Conservation (phyloP, 2,113 vertebrate genomes). For the Hippocampus zosterae region DNA sequence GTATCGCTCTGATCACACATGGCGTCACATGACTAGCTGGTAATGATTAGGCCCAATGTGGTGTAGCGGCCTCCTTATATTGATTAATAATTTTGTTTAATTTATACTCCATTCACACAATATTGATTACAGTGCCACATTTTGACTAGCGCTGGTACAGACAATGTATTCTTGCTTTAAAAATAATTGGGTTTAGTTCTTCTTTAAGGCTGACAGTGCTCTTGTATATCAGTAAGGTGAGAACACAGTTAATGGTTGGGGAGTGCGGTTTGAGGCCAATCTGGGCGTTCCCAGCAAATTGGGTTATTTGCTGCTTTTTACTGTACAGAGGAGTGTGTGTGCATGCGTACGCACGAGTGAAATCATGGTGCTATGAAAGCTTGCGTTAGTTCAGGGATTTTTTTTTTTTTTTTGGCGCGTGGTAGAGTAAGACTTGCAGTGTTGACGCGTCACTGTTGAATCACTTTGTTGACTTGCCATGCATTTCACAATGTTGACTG, state of each 20-base stretch:
- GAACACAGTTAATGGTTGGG: slow-evolving; percentile 1
- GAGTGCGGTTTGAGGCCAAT: slow-evolving; percentile 8
- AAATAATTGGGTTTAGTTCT: too few relatives aligned
- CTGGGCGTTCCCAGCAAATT: slow-evolving; percentile 17
- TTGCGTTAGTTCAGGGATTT: slow-evolving; percentile 69
- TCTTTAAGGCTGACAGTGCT: not conserved
- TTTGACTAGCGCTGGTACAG: too few relatives aligned
- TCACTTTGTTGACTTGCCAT: slow-evolving; percentile 34
- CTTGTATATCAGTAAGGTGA: not conserved
- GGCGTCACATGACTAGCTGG: too few relatives aligned
- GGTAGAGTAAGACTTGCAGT: slow-evolving; percentile 7
- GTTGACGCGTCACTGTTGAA: slow-evolving; percentile 8
- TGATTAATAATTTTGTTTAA: too few relatives aligned
- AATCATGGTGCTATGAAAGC: slow-evolving; percentile 72
- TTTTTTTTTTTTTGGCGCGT: slow-evolving; percentile 16
- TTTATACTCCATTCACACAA: too few relatives aligned
- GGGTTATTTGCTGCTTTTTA: slow-evolving; percentile 50
- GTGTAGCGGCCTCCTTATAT: too few relatives aligned
- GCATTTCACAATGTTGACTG: slow-evolving; percentile 10
- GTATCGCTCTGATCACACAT: too few relatives aligned
- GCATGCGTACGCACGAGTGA: slow-evolving; percentile 54
- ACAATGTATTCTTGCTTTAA: too few relatives aligned
- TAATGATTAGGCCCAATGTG: too few relatives aligned
- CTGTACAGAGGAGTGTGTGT: slow-evolving; percentile 44
- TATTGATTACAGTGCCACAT: too few relatives aligned